phyloP scores from a whole-genome alignment of 2,888 invertebrate genomes.

The Sarcophaga variegata region DNA sequence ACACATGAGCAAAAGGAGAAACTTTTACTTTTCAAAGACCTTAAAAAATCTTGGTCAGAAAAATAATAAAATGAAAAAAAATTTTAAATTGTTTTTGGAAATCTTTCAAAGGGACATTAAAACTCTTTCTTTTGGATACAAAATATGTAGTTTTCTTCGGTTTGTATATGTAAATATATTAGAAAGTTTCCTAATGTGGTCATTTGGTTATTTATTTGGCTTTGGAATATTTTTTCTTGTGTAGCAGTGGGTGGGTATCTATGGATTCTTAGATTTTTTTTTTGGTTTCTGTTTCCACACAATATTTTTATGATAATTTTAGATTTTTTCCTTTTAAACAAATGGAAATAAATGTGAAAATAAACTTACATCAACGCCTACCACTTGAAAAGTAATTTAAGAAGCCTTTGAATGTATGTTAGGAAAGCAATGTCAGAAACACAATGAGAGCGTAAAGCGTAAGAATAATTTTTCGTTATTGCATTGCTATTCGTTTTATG shows the following conservation, averaged over 20 bases:
- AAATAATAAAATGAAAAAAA: background rate
- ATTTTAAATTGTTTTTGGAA: background rate
- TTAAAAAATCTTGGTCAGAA: constrained; percentile 8
- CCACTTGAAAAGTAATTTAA: constrained; percentile 20
- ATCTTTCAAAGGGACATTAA: background rate
- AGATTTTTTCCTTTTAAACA: background rate
- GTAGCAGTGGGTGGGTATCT: background rate
- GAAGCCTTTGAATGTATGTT: background rate
- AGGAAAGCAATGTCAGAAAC: background rate
- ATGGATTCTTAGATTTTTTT: background rate
- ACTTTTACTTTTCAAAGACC: constrained; percentile 55
- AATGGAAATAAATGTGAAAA: background rate
- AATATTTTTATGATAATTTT: constrained; percentile 37
- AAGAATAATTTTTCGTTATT: background rate
- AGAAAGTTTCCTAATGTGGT: background rate
- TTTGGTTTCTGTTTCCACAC: background rate
- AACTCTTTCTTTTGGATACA: background rate
- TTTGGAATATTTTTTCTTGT: background rate
- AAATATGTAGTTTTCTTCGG: background rate
- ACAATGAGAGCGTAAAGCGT: constrained; percentile 7
- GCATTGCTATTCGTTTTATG: background rate
- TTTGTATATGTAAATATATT: background rate
- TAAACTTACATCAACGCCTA: constrained; percentile 51
- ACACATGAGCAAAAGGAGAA: background rate
- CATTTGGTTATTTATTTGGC: background rate